Evolutionary conservation across 2,888 invertebrate species (phyloP), one percentile per base, ranked within the genome.

Genomic region (Netelia virgata): DNA sequence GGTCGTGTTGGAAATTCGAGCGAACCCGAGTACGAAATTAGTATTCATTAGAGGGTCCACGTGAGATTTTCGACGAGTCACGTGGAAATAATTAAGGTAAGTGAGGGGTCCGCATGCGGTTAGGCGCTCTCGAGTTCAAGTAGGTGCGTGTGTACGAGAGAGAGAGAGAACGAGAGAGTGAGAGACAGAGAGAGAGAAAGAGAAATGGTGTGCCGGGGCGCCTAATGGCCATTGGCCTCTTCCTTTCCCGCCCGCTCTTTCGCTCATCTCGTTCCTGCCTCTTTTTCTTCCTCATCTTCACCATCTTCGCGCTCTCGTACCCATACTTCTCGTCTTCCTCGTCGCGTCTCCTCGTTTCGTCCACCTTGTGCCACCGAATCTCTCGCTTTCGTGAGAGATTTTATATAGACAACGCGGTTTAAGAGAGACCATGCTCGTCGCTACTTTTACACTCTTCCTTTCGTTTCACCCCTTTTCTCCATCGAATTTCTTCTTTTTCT

Each of bases 11-110:
- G 74, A 86, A 86, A 86, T 86, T 83, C 82, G 80, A 82, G 82
- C 82, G 86, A 85, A 85, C 83, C 82, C 72, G 85, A 82, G 86
- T 87, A 88, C 81, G 84, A 89, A 91, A 90, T 91, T 91, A 90
- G 90, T 91, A 90, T 90, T 91, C 90, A 90, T 91, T 91, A 90
- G 90, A 87, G 84, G 91, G 88, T 88, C 88, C 88, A 87, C 87
- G 88, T 88, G 88, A 88, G 90, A 90, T 87, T 92, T 93, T 90
- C 90, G 91, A 89, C 92, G 90, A 93, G 92, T 92, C 92, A 93
- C 91, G 92, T 92, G 90, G 90, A 91, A 92, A 92, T 92, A 92
- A 93, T 93, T 92, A 93, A 92, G 90, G 91, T 92, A 92, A 92
- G 90, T 92, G 88, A 90, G 90, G 90, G 92, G 89, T 91, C 89